Percentiles rank a stretch among this genome's conserved stretches.
Conservation (phyloP, 2,113 vertebrate genomes). For the Hystrix brachyura region DNA sequence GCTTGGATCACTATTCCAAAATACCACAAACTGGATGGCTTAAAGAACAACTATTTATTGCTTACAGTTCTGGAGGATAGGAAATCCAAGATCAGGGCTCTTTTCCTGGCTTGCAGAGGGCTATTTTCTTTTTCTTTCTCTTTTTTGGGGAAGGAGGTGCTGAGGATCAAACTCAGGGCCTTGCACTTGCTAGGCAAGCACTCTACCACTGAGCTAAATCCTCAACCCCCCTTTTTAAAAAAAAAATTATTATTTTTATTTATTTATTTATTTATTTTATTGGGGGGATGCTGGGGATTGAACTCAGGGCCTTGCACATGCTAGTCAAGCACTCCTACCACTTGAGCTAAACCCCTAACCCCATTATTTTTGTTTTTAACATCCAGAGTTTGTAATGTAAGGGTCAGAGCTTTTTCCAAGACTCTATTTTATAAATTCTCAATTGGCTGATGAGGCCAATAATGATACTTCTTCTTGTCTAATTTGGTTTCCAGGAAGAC, state of each 20-base stretch:
- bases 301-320: too few relatives aligned
- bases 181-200: too few relatives aligned
- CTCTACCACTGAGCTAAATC: too few relatives aligned
- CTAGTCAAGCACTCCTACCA: too few relatives aligned
- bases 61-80: neutral
- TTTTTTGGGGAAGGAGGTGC: too few relatives aligned
- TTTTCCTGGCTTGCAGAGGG: neutral
- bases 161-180: too few relatives aligned
- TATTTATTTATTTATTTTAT: too few relatives aligned
- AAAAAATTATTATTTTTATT: too few relatives aligned
- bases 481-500: constrained; percentile 94
- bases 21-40: neutral
- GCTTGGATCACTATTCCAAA: neutral
- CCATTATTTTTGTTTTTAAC: constrained; percentile 82
- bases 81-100: neutral
- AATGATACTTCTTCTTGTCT: constrained; percentile 94
- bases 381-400: neutral
- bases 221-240: too few relatives aligned
- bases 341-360: too few relatives aligned
- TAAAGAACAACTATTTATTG: neutral
- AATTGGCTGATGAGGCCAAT: constrained; percentile 95
- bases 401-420: neutral
- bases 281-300: too few relatives aligned
- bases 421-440: constrained; percentile 89
- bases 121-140: too few relatives aligned